Evolutionary conservation across 2,113 vertebrate genomes (phyloP).

Genomic region (Gasterosteus aculeatus): DNA sequence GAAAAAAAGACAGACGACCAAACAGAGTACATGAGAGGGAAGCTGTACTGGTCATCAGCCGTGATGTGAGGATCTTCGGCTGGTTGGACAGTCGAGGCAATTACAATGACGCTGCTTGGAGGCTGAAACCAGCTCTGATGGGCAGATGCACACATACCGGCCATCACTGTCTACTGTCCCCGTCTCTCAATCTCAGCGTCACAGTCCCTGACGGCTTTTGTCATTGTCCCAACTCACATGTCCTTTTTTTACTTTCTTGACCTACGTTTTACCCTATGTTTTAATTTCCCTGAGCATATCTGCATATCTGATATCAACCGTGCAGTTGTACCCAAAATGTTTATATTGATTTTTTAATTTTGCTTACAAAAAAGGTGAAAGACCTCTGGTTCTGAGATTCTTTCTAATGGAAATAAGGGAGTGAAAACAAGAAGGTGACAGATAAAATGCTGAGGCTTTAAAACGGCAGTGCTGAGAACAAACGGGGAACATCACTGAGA

Average conservation of each 20-base stretch:
- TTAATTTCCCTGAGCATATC: background rate
- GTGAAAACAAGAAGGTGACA: background rate
- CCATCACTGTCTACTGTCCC: slow-evolving; percentile 26
- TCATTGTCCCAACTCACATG: slow-evolving; percentile 18
- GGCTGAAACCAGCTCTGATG: slow-evolving; percentile 54
- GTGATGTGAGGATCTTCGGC: slow-evolving; percentile 40
- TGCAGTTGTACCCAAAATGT: slow-evolving; percentile 8
- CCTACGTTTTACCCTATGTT: background rate
- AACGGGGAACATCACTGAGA: background rate
- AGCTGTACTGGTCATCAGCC: slow-evolving; percentile 31
- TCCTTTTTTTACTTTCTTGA: slow-evolving; percentile 8
- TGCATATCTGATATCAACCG: background rate
- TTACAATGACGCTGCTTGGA: slow-evolving; percentile 57
- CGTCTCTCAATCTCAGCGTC: slow-evolving; percentile 16
- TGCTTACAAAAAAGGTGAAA: background rate
- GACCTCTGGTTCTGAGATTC: background rate
- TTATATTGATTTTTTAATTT: background rate
- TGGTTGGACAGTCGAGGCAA: slow-evolving; percentile 67
- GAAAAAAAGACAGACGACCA: background rate
- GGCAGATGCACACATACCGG: slow-evolving; percentile 51
- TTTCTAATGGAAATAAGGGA: background rate
- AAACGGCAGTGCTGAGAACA: background rate
- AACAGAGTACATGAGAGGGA: background rate
- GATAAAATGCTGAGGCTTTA: background rate
- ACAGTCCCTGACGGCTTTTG: slow-evolving; percentile 6